Percentiles rank a stretch among this genome's conserved stretches.
Conservation (phyloP, 2,113 vertebrate species). For the Myanophis thanlyinensis region DNA sequence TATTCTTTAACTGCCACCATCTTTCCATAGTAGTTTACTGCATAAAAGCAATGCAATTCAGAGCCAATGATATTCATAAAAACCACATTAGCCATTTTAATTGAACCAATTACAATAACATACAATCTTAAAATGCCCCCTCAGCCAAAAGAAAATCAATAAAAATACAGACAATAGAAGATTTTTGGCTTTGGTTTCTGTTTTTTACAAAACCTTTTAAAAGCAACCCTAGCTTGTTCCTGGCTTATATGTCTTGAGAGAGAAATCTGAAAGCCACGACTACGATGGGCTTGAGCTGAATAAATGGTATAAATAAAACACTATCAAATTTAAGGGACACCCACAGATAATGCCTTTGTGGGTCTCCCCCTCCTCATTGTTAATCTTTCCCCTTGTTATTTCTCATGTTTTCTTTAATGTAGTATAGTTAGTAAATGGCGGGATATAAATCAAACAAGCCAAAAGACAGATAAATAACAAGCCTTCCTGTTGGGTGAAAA, state of each 20-base stretch:
- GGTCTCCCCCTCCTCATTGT: neutral
- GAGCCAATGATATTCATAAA: neutral
- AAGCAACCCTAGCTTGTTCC: neutral
- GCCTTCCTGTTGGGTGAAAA: neutral
- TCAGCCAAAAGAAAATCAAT: neutral
- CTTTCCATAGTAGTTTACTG: neutral
- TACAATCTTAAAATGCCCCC: neutral
- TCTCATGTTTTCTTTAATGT: neutral
- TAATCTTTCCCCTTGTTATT: neutral
- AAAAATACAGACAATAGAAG: neutral
- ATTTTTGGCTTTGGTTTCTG: neutral
- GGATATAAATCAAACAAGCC: neutral
- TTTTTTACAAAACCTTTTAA: neutral
- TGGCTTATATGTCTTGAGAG: neutral
- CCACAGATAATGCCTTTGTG: neutral
- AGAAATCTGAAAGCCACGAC: neutral
- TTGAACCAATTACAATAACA: neutral
- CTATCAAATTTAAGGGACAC: neutral
- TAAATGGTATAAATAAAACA: neutral
- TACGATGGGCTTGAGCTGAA: neutral
- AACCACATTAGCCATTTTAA: neutral
- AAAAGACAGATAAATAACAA: neutral
- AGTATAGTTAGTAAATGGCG: neutral
- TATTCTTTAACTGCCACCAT: neutral
- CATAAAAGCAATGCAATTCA: neutral